Evolutionary conservation across 2,113 vertebrate genomes (phyloP), one percentile per base, ranked within the genome.

Genomic region (Butastur rufipennis): DNA sequence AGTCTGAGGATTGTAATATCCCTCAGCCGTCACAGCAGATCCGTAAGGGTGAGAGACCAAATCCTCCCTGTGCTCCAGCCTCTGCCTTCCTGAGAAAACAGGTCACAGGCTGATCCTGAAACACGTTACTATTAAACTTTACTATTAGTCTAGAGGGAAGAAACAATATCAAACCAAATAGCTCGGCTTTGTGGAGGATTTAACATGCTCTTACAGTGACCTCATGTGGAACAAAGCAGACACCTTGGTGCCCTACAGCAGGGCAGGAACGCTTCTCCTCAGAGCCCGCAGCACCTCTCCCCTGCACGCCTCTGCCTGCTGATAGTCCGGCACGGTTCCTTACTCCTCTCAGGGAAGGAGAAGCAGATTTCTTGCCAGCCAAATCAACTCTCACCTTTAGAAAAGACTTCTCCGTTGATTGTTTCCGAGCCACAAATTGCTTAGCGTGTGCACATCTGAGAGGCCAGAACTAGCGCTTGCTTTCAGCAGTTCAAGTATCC

Each of bases 211-310:
- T 94, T 70, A 96, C 50, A 97, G 89, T 97, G 96, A 96, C 96
- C 95, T 96, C 96, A 43, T 95, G 93, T 97, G 96, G 96, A 97
- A 78, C 89, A 73, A 70, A 75, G 66, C 93, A 66, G 81, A 15
- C 10, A 9, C 91, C 94, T 82, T 65, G 80, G 61, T 92, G 91
- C 50, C 85, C 92, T 88, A 25, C 3, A 1, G 43, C 0, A 3
- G 91, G 89, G 32, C 74, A 89, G 58, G 1, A 65, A 23, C 1
- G 2, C 22, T 40, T 8, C 11, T 4, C 6, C 0, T 16, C 21
- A 0, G 42, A 47, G 56, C 72, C 52, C 7, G 0, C 0, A 0
- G 61, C 53, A 26, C 27, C 62, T 71, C 78, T 4, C 13, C 25
- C 79, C 71, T 11, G 70, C 73, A 2, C 4, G 1, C 66, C 87